Conservation (phyloP, 2,797 vertebrate species). For the Sebastiscus tertius region DNA sequence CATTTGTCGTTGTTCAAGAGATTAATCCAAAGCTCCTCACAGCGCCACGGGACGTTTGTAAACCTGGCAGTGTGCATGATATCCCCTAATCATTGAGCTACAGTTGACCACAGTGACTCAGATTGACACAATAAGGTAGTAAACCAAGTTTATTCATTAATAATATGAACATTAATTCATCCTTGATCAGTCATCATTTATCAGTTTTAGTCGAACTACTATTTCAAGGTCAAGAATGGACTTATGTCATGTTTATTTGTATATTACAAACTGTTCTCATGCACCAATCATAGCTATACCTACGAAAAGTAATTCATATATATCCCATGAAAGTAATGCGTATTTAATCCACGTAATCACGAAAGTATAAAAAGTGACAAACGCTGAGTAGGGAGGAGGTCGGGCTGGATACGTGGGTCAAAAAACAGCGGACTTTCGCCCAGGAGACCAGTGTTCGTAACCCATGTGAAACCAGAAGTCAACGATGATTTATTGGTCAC, state of each 20-base stretch:
- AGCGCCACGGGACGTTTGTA: slow-evolving; percentile 34
- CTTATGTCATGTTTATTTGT: too few relatives aligned
- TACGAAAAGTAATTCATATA: too few relatives aligned
- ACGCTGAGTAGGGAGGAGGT: too few relatives aligned
- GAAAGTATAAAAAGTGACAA: too few relatives aligned
- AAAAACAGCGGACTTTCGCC: too few relatives aligned
- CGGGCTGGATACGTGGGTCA: rapidly evolving
- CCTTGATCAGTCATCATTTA: background rate
- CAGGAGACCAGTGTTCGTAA: too few relatives aligned
- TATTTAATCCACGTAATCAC: too few relatives aligned
- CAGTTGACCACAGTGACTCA: slow-evolving; percentile 18
- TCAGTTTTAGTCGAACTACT: background rate
- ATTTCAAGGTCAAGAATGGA: background rate
- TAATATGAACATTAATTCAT: background rate
- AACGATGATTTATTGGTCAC: too few relatives aligned
- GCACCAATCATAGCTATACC: too few relatives aligned
- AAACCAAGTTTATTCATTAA: slow-evolving; percentile 15
- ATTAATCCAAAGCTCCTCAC: slow-evolving; percentile 56
- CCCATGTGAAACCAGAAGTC: too few relatives aligned
- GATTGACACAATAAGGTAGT: background rate
- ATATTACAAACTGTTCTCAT: too few relatives aligned
- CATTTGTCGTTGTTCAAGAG: slow-evolving; percentile 55
- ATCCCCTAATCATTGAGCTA: slow-evolving; percentile 13
- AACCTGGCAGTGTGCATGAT: slow-evolving; percentile 40
- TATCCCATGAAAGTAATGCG: too few relatives aligned